A percentile compares a stretch with the other conserved stretches of the same genome.
These are phyloP conservation scores for Sinocyclocheilus anophthalmus DNA, from an alignment of 2,113 vertebrate species.

Conservation along the genomic window DNA sequence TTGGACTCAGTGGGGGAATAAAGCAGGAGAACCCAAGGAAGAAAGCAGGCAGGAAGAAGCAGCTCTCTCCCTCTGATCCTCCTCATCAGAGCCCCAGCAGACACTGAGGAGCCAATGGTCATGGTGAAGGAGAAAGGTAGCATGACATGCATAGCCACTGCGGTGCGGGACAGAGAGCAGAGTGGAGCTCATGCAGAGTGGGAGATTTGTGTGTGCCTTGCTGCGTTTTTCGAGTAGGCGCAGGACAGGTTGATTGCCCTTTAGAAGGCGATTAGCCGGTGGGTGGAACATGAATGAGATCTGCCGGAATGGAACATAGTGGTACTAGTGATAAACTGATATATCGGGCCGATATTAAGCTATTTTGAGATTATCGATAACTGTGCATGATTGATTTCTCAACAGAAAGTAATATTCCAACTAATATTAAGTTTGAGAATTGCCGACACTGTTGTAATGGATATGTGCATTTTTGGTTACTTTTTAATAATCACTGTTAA, in stretches of 20 bases:
- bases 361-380: background rate
- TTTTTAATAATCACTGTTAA: background rate
- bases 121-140: conserved; percentile 66
- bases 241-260: conserved; percentile 31
- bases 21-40: conserved; percentile 23
- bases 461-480: background rate
- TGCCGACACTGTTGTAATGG: background rate
- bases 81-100: conserved; percentile 37
- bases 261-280: conserved; percentile 27
- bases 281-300: conserved; percentile 9
- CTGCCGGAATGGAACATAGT: background rate
- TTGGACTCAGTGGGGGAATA: conserved; percentile 31
- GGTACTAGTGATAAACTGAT: background rate
- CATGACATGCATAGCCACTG: conserved; percentile 34
- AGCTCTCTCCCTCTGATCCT: background rate
- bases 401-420: background rate
- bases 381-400: background rate
- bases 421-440: background rate
- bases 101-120: conserved; percentile 58
- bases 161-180: conserved; percentile 23
- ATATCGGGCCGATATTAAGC: background rate
- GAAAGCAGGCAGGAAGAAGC: conserved; percentile 17
- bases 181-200: conserved; percentile 6
- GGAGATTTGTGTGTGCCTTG: conserved; percentile 22
- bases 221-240: too few species aligned